Evolutionary conservation across 2,797 vertebrate species (phyloP).

Genomic region (Chelidonichthys spinosus): DNA sequence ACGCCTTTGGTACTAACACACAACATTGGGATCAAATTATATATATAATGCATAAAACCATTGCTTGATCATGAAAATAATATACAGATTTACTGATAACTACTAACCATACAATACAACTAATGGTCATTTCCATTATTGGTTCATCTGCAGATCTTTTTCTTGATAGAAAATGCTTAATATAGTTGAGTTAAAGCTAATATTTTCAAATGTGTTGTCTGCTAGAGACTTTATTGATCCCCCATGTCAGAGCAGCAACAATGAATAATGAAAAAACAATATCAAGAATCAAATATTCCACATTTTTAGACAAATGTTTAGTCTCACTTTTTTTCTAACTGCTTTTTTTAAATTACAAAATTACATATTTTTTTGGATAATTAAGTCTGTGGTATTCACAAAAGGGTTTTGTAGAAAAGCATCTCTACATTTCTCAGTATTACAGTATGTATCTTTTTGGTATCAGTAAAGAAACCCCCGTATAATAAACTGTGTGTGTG

Average conservation of each 20-base stretch:
- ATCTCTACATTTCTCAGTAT: background rate
- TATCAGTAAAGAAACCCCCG: background rate
- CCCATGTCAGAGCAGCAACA: no score
- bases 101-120: no score
- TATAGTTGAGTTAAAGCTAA: no score
- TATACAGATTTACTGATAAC: background rate
- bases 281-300: background rate
- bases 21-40: background rate
- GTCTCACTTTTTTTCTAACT: background rate
- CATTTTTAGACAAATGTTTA: background rate
- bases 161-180: no score
- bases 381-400: background rate
- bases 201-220: no score
- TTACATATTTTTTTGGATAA: background rate
- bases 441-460: background rate
- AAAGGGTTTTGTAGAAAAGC: background rate
- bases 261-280: no score
- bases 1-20: no score
- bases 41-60: background rate
- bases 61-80: background rate
- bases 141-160: no score
- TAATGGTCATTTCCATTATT: background rate
- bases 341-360: background rate
- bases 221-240: no score
- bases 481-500: slow-evolving; percentile 6